Evolutionary conservation across 2,797 vertebrate genomes (phyloP).

Genomic region (Ceryle rudis): DNA sequence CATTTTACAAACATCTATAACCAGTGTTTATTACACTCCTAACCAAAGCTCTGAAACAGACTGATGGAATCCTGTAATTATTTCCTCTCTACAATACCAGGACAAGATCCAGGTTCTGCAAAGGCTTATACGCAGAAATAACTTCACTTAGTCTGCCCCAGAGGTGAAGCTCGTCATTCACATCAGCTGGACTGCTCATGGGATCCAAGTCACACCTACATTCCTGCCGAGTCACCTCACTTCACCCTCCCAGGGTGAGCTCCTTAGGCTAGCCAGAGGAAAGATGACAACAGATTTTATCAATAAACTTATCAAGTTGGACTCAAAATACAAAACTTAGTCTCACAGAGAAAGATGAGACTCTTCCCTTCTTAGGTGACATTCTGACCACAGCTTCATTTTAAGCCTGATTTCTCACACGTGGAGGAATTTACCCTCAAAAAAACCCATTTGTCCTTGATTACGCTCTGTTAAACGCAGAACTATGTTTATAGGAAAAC

Average conservation of each 20-base stretch:
- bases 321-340: neutral
- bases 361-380: neutral
- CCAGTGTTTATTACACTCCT: neutral
- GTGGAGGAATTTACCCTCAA: neutral
- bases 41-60: neutral
- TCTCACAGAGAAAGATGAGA: neutral
- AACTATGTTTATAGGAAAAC: neutral
- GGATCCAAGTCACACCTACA: neutral
- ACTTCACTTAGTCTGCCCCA: neutral
- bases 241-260: neutral
- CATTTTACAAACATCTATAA: neutral
- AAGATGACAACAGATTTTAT: neutral
- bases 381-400: neutral
- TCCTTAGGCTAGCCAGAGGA: neutral
- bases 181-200: neutral
- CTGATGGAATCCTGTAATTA: neutral
- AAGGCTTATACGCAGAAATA: neutral
- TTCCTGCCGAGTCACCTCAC: neutral
- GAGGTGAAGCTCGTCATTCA: neutral
- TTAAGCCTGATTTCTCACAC: neutral
- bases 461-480: neutral
- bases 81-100: neutral
- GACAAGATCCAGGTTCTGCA: neutral
- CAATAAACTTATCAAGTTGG: neutral
- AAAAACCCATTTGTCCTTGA: neutral